phyloP scores from a whole-genome alignment of 2,797 vertebrate genomes.

The Melanotaenia maccullochi region DNA sequence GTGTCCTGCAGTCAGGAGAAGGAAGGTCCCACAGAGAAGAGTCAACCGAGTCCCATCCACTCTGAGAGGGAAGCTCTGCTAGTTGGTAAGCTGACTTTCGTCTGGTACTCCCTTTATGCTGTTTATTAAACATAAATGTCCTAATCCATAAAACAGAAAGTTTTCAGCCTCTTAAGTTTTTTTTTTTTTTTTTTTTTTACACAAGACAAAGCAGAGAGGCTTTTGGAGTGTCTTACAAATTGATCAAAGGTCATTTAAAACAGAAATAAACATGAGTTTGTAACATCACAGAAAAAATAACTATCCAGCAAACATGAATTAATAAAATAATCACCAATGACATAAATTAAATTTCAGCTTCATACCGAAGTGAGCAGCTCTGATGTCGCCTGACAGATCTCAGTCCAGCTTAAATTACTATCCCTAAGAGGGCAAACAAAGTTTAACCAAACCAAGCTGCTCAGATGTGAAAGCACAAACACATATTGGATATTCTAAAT shows the following conservation, averaged over 20 bases:
- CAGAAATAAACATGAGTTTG: background rate
- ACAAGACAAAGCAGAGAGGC: background rate
- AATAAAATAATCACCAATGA: background rate
- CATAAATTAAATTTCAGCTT: background rate
- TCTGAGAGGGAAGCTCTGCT: constrained; percentile 92
- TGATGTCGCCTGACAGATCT: background rate
- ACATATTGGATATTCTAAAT: background rate
- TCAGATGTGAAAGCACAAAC: background rate
- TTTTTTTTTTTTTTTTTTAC: background rate
- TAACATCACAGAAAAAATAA: background rate
- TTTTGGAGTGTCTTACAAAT: background rate
- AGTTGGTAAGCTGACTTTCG: constrained; percentile 84
- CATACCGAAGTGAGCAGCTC: background rate
- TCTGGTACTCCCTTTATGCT: no score
- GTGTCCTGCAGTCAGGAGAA: constrained; percentile 91
- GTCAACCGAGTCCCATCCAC: constrained; percentile 84
- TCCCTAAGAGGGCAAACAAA: background rate
- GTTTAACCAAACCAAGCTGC: background rate
- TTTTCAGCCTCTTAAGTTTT: background rate
- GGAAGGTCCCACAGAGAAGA: constrained; percentile 86
- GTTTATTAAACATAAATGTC: background rate
- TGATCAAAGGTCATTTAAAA: background rate
- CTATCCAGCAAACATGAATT: background rate
- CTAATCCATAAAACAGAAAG: background rate
- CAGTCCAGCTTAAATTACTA: background rate